Evolutionary conservation across 2,888 invertebrate species (phyloP).

Genomic region (Callosobruchus maculatus): DNA sequence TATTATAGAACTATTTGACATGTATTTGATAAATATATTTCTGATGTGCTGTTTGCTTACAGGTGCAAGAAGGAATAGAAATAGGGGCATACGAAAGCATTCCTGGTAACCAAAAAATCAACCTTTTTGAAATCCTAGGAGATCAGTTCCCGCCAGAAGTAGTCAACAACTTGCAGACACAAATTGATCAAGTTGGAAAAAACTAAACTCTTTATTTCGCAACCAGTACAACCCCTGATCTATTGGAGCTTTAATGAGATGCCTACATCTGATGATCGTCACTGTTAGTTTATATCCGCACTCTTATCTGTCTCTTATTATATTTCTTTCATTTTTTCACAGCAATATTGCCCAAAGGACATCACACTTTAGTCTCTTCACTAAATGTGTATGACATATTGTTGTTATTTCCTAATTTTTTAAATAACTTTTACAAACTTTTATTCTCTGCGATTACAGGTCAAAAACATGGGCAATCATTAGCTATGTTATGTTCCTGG

Average conservation of each 20-base stretch:
- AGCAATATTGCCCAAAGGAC: not conserved
- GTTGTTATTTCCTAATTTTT: too few relatives aligned
- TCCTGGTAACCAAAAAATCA: slow-evolving; percentile 79
- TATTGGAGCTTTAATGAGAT: not conserved
- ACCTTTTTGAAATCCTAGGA: slow-evolving; percentile 79
- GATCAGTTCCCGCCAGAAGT: slow-evolving; percentile 85
- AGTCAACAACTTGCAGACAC: slow-evolving; percentile 80
- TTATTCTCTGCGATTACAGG: too few relatives aligned
- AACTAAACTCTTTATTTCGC: slow-evolving; percentile 45
- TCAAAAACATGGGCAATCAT: too few relatives aligned
- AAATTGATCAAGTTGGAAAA: slow-evolving; percentile 79
- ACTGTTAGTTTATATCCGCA: not conserved
- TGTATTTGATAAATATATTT: not conserved
- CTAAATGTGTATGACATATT: too few relatives aligned
- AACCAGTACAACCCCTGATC: too few relatives aligned
- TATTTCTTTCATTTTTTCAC: not conserved
- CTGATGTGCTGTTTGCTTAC: slow-evolving; percentile 19
- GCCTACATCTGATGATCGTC: not conserved
- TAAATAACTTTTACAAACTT: too few relatives aligned
- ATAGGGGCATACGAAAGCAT: slow-evolving; percentile 83
- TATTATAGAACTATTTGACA: too few relatives aligned
- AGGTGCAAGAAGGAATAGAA: slow-evolving; percentile 83
- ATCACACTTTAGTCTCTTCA: too few relatives aligned
- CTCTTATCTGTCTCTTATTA: not conserved
- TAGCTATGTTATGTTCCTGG: too few relatives aligned